These are phyloP conservation scores for Eulemur mongoz DNA, from an alignment of 2,797 vertebrate species.

Conservation along the genomic window DNA sequence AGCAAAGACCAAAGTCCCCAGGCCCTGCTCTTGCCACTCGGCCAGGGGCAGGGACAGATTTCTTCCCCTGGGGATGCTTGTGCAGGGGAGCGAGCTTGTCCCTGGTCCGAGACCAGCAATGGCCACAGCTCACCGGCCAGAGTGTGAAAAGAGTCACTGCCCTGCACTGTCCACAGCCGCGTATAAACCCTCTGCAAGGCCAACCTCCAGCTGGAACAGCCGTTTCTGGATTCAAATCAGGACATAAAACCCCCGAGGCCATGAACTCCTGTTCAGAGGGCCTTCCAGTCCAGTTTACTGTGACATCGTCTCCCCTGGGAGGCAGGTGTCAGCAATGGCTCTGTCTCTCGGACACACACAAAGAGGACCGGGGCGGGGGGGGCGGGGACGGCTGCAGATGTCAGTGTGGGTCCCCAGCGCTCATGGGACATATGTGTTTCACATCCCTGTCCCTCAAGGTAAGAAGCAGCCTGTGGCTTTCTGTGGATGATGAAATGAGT, in stretches of 20 bases:
- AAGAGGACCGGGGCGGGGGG: no score
- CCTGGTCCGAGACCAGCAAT: background rate
- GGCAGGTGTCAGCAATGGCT: no score
- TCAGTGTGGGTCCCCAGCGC: background rate
- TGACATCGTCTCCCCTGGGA: no score
- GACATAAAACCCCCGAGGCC: no score
- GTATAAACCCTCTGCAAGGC: background rate
- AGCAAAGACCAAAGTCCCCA: background rate
- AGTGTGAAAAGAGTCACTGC: no score
- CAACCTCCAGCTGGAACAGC: background rate
- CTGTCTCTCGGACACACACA: background rate
- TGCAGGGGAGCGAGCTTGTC: conserved; percentile 44
- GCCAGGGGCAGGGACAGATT: conserved; percentile 68
- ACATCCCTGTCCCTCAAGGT: fast-evolving
- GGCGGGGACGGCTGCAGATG: fast-evolving
- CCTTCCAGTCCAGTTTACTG: no score
- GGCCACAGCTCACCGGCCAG: background rate
- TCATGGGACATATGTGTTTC: fast-evolving
- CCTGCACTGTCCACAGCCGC: no score
- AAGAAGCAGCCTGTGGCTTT: background rate
- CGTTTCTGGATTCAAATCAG: background rate
- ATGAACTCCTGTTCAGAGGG: background rate
- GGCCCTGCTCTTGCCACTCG: conserved; percentile 66
- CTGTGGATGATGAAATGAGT: background rate
- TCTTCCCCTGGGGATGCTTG: conserved; percentile 56